Percentiles rank a stretch among this genome's conserved stretches.
Evolutionary conservation across 2,888 invertebrate genomes (phyloP).

Genomic region (Melanostoma mellinum): DNA sequence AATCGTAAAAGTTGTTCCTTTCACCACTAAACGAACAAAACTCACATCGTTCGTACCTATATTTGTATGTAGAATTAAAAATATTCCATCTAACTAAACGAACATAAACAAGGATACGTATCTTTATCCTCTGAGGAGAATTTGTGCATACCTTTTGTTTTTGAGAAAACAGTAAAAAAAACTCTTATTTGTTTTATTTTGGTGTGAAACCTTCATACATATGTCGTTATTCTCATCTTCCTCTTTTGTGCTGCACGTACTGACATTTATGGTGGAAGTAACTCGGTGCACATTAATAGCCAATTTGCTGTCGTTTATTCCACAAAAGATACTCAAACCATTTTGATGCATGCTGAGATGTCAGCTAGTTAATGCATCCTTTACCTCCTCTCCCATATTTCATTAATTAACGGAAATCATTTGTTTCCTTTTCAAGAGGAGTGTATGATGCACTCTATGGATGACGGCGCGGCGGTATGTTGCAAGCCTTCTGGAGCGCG

Average conservation of each 20-base stretch:
- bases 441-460: constrained; percentile 29
- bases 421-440: constrained; percentile 35
- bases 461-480: background rate
- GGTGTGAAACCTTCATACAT: constrained; percentile 21
- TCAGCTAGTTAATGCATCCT: constrained; percentile 39
- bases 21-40: constrained; percentile 56
- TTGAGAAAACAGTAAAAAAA: constrained; percentile 1
- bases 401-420: constrained; percentile 51
- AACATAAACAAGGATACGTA: constrained; percentile 51
- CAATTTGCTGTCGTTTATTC: constrained; percentile 24
- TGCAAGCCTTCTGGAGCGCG: background rate
- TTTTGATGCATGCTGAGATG: background rate
- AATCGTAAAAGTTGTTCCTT: constrained; percentile 65
- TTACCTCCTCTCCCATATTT: constrained; percentile 32
- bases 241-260: constrained; percentile 19
- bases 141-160: constrained; percentile 16
- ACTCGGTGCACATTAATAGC: constrained; percentile 19
- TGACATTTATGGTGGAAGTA: constrained; percentile 38
- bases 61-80: background rate
- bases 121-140: constrained; percentile 18
- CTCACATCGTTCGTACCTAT: constrained; percentile 1
- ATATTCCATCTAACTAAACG: constrained; percentile 40
- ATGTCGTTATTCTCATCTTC: constrained; percentile 26
- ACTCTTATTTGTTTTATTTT: background rate
- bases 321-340: constrained; percentile 5